Evolutionary conservation across 2,797 vertebrate species (phyloP).

Genomic region (Micromesistius poutassou): DNA sequence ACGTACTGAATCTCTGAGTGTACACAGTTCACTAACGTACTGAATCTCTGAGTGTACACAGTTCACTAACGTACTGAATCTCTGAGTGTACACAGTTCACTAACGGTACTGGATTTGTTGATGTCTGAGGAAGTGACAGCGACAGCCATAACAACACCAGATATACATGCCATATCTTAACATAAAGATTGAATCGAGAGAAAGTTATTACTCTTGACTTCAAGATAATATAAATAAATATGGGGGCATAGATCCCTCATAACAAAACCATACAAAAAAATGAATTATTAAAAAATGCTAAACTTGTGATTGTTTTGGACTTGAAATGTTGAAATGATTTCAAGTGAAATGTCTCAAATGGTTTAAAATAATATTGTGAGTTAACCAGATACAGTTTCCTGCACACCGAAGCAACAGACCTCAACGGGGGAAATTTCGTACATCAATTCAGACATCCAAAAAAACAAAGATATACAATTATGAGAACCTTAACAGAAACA

Average conservation of each 20-base stretch:
- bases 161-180: not conserved
- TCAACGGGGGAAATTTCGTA: not conserved
- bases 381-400: not conserved
- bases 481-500: not conserved
- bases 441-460: not conserved
- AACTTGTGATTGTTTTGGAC: not conserved
- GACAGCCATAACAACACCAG: not conserved
- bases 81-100: too few species aligned
- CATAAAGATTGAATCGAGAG: not conserved
- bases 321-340: too few species aligned
- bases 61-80: too few species aligned
- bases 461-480: not conserved
- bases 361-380: not conserved
- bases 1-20: too few species aligned
- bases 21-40: not conserved
- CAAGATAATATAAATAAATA: not conserved
- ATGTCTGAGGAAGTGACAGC: conserved; percentile 1
- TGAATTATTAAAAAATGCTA: not conserved
- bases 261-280: not conserved
- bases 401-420: not conserved
- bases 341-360: not conserved
- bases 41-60: not conserved
- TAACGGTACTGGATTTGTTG: not conserved
- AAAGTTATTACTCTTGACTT: not conserved
- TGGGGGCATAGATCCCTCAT: not conserved